These are phyloP conservation scores for Vulpes vulpes DNA, from an alignment of 2,113 vertebrate genomes.

Conservation along the genomic window DNA sequence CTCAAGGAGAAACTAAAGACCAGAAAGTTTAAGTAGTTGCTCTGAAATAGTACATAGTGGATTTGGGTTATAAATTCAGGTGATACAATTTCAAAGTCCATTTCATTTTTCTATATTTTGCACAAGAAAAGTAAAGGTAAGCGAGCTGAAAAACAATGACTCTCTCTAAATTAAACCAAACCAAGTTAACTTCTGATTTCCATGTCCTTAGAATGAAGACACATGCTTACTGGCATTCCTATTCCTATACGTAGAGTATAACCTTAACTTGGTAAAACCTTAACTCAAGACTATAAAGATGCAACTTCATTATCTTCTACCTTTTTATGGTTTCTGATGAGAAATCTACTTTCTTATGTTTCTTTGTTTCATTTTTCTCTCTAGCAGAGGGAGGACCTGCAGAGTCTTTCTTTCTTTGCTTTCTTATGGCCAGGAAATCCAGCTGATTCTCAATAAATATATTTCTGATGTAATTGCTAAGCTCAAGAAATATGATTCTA, in stretches of 20 bases:
- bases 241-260: neutral
- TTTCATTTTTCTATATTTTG: neutral
- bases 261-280: neutral
- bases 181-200: neutral
- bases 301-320: neutral
- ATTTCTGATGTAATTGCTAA: neutral
- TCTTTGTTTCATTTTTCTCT: neutral
- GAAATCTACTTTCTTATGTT: neutral
- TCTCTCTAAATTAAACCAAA: neutral
- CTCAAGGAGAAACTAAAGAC: neutral
- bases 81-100: neutral
- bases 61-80: neutral
- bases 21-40: neutral
- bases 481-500: neutral
- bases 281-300: neutral
- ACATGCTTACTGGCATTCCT: neutral
- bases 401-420: neutral
- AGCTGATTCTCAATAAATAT: neutral
- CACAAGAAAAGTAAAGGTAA: neutral
- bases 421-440: neutral
- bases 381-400: neutral
- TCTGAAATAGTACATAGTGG: neutral
- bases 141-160: neutral
- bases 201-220: neutral
- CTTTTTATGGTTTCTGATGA: neutral